These are phyloP conservation scores for Andricus curvator DNA, from an alignment of 2,888 invertebrate species.

Conservation along the genomic window DNA sequence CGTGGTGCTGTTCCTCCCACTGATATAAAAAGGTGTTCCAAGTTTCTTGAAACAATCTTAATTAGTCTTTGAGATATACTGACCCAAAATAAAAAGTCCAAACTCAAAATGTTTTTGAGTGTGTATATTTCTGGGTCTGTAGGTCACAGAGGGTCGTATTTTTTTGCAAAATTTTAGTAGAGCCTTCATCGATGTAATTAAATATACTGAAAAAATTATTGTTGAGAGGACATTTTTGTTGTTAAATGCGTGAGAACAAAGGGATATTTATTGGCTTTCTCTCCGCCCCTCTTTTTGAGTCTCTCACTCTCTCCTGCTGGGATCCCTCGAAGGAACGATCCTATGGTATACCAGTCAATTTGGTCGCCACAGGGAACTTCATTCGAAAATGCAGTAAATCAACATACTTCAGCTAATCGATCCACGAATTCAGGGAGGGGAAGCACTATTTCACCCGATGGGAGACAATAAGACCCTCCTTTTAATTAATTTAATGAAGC, in stretches of 20 bases:
- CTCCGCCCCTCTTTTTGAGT: neutral
- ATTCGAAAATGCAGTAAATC: conserved; percentile 6
- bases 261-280: neutral
- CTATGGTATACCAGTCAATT: neutral
- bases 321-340: neutral
- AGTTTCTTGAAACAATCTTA: neutral
- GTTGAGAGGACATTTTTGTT: too few relatives aligned
- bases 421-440: neutral
- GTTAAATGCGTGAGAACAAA: neutral
- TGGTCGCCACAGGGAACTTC: neutral
- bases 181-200: too few relatives aligned
- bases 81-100: neutral
- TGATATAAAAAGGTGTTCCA: neutral
- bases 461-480: neutral
- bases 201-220: too few relatives aligned
- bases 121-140: neutral
- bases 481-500: neutral
- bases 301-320: neutral
- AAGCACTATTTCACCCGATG: neutral
- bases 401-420: conserved; percentile 5
- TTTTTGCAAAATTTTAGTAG: neutral
- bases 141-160: neutral
- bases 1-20: neutral
- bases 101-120: conserved; percentile 20
- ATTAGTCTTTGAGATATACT: neutral